Evolutionary conservation across 2,888 invertebrate species (phyloP).

Genomic region (Pollenia labialis): DNA sequence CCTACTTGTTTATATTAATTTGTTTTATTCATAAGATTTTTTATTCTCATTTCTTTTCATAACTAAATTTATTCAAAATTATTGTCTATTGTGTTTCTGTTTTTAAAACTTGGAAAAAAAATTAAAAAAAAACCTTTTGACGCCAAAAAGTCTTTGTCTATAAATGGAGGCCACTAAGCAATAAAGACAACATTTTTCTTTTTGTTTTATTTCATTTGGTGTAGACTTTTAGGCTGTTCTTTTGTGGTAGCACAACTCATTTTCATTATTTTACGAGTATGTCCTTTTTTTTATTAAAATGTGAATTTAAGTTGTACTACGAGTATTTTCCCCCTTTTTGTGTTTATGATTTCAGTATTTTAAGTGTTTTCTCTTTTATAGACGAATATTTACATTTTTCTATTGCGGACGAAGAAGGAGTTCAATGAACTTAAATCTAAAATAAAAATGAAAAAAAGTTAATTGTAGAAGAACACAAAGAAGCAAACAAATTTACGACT

Average conservation of each 20-base stretch:
- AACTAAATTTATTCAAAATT: conserved; percentile 22
- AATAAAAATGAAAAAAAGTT: conserved; percentile 20
- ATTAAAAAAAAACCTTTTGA: not conserved
- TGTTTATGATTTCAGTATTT: conserved; percentile 23
- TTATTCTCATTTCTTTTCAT: not conserved
- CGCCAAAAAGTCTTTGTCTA: conserved; percentile 62
- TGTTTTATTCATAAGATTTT: too few relatives aligned
- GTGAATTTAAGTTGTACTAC: not conserved
- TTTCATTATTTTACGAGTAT: conserved; percentile 36
- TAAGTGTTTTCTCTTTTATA: conserved; percentile 14
- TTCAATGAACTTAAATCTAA: conserved; percentile 45
- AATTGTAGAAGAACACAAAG: conserved; percentile 27
- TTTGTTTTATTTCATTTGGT: conserved; percentile 10
- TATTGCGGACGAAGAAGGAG: conserved; percentile 11
- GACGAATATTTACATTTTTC: conserved; percentile 2
- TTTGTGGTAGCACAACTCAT: conserved; percentile 43
- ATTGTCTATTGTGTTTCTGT: conserved; percentile 14
- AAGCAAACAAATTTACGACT: conserved; percentile 44
- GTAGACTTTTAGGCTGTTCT: conserved; percentile 66
- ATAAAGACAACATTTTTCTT: conserved; percentile 7
- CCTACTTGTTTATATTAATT: too few relatives aligned
- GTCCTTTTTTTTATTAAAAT: conserved; percentile 24
- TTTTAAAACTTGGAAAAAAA: conserved; percentile 1
- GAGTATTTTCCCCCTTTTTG: conserved; percentile 23
- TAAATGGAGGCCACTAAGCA: conserved; percentile 50